Percentiles rank a stretch among this genome's conserved stretches.
Conservation (phyloP, 2,113 vertebrate genomes). For the Oceanodroma tethys region DNA sequence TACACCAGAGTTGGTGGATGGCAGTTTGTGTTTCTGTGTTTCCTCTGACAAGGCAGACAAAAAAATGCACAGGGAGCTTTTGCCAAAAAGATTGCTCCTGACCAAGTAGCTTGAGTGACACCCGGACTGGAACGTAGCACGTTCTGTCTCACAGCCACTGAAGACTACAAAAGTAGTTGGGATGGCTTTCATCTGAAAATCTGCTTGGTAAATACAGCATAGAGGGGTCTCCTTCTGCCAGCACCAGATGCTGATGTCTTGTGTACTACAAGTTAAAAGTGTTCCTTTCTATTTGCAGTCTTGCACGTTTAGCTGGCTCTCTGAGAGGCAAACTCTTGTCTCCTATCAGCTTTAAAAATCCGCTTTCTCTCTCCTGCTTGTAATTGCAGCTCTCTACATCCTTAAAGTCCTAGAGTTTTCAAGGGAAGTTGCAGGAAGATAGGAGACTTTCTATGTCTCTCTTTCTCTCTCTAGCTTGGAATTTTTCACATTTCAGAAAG, state of each 20-base stretch:
- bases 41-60: not conserved
- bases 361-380: not conserved
- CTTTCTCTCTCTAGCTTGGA: not conserved
- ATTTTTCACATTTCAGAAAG: not conserved
- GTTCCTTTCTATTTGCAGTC: not conserved
- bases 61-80: not conserved
- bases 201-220: not conserved
- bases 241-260: not conserved
- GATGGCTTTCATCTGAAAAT: not conserved
- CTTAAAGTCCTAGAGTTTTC: not conserved
- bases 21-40: not conserved
- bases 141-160: not conserved
- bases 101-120: not conserved
- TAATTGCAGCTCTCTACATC: not conserved
- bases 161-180: not conserved
- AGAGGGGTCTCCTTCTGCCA: not conserved
- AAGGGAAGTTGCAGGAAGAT: not conserved
- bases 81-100: not conserved
- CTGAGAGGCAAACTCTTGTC: not conserved
- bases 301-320: not conserved
- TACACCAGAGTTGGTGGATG: not conserved
- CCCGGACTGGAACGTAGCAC: not conserved
- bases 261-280: not conserved
- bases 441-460: not conserved
- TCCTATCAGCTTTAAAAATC: not conserved